A percentile compares a stretch with the other conserved stretches of the same genome.
Conservation (phyloP, 2,797 vertebrate species). For the Hybognathus amarus region DNA sequence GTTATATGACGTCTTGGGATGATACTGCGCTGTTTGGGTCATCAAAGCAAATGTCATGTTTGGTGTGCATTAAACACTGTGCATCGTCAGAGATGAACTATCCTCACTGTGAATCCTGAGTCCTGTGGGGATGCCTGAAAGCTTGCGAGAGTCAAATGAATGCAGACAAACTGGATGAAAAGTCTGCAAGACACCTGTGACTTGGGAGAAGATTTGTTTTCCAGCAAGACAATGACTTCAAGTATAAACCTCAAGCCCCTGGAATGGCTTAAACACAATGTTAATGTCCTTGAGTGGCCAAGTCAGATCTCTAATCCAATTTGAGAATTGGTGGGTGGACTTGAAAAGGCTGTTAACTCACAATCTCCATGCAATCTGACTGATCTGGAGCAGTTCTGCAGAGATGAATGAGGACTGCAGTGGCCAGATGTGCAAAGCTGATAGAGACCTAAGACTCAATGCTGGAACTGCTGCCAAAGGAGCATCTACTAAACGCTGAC, state of each 20-base stretch:
- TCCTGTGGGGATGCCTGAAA: background rate
- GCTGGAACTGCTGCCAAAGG: conserved; percentile 1
- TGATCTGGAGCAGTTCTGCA: background rate
- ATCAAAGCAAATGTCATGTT: conserved; percentile 27
- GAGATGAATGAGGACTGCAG: background rate
- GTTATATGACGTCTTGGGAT: too few relatives aligned
- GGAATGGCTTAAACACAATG: conserved; percentile 1
- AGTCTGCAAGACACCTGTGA: conserved; percentile 29
- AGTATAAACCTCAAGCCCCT: background rate
- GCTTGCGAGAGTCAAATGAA: background rate
- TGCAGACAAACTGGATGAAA: background rate
- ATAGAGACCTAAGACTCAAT: background rate
- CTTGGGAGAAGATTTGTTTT: conserved; percentile 3
- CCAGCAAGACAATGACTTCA: conserved; percentile 1
- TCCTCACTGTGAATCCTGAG: background rate
- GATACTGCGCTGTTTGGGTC: too few relatives aligned
- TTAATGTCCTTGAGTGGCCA: conserved; percentile 13
- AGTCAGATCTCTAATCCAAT: conserved; percentile 38
- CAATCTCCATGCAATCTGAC: conserved; percentile 10
- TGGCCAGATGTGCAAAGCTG: conserved; percentile 8
- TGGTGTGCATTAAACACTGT: background rate
- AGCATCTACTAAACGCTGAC: background rate
- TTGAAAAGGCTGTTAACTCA: conserved; percentile 13
- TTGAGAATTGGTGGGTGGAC: conserved; percentile 1
- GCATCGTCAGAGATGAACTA: background rate